Base-by-base conservation (phyloP, 2,113 vertebrate species). In the Eleginops maclovinus region DNA sequence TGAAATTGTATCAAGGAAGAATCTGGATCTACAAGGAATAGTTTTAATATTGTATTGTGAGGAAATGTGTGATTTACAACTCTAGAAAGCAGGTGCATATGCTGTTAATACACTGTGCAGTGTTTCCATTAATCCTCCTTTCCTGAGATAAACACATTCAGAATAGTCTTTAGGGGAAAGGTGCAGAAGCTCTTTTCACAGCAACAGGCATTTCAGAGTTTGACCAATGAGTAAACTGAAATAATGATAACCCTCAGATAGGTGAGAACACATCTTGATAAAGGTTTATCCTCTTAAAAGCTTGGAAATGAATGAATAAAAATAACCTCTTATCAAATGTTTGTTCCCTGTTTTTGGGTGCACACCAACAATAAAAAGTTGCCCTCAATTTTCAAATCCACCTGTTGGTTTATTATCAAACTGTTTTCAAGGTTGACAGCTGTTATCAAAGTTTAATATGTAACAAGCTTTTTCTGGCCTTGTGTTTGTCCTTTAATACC, bases 361-460 rank as follows among this genome's bases (percentile, higher is more conserved):
- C 28, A 17, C 43, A 2, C 16, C 56, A 67, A 22, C 1, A 40
- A 31, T 13, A 64, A 10, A 22, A 73, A 50, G 36, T 43, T 8
- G 40, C 9, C 73, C n/a, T 69, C 7, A 1, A 60, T 43, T 63
- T 22, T 43, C 17, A 22, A 26, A 79, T 31, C 71, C 0, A 40
- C 51, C 61, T 0, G 4, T 67, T 63, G 3, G 26, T 73, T 17
- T 43, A 47, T 77, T 78, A 85, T 85, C 77, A 72, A 62, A 75
- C 54, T 1, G 49, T 8, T 62, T 3, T 44, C 21, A n/a, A 31
- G 56, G 47, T 64, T 59, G 72, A 87, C 82, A 71, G 85, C 82
- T 58, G 71, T 72, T 89, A 81, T 81, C 77, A 28, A 36, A 19
- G 62, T 31, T 62, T 51, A 77, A 77, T 74, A 56, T 54, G 40